Conservation (phyloP, 2,797 vertebrate species). For the Pempheris klunzingeri region DNA sequence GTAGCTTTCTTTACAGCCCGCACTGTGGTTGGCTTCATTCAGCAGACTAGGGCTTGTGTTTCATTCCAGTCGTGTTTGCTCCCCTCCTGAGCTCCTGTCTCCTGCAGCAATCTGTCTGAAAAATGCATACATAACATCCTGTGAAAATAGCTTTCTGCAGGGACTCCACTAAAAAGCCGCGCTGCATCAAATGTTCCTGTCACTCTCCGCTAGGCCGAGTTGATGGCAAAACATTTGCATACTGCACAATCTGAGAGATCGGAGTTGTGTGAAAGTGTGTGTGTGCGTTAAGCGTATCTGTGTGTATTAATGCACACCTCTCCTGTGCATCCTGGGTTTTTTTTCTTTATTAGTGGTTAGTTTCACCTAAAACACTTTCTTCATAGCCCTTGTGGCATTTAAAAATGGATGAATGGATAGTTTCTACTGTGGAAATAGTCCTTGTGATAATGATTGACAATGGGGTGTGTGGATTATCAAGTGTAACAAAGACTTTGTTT, state of each 20-base stretch:
- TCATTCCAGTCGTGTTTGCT: slow-evolving; percentile 78
- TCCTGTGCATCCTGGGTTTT: neutral
- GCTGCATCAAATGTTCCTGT: slow-evolving; percentile 79
- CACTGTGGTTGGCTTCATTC: slow-evolving; percentile 65
- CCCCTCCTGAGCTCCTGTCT: slow-evolving; percentile 77
- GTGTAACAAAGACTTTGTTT: neutral
- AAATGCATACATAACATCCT: slow-evolving; percentile 83
- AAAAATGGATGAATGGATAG: neutral
- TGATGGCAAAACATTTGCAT: slow-evolving; percentile 82
- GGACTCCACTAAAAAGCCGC: slow-evolving; percentile 76
- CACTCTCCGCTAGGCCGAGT: slow-evolving; percentile 72
- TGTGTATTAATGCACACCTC: slow-evolving; percentile 23
- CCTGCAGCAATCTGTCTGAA: slow-evolving; percentile 83
- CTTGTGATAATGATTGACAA: neutral
- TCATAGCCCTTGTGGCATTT: neutral
- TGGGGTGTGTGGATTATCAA: neutral
- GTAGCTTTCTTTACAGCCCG: slow-evolving; percentile 43
- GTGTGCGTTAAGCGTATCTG: slow-evolving; percentile 1
- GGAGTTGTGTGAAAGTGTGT: slow-evolving; percentile 39
- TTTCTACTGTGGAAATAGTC: neutral
- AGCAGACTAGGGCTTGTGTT: slow-evolving; percentile 67
- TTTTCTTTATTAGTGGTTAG: slow-evolving; percentile 17
- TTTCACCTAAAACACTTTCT: neutral
- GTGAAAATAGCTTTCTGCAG: slow-evolving; percentile 82
- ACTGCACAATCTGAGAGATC: slow-evolving; percentile 67